Percentiles rank a stretch among this genome's conserved stretches.
Evolutionary conservation across 2,113 vertebrate species (phyloP).

Genomic region (Vidua chalybeata): DNA sequence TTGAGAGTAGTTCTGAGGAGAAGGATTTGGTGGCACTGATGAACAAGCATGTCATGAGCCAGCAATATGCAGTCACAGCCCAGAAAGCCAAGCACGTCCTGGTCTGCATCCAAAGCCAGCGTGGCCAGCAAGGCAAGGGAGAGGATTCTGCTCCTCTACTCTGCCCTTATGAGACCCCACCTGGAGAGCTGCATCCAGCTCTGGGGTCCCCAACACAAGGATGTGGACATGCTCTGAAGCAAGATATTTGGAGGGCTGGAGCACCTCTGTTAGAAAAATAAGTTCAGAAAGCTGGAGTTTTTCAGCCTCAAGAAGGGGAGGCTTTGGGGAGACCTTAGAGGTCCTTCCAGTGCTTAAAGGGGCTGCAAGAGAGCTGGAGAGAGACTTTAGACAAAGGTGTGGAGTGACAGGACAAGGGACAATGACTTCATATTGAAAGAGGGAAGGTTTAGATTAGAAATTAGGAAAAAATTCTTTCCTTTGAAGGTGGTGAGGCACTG

Average conservation of each 20-base stretch:
- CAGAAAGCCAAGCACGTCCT: background rate
- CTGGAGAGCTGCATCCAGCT: background rate
- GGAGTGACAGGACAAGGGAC: background rate
- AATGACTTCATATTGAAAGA: background rate
- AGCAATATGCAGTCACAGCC: background rate
- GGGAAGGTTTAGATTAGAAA: background rate
- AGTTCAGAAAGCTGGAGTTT: background rate
- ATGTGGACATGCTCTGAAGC: background rate
- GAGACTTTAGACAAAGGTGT: background rate
- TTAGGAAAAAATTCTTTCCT: background rate
- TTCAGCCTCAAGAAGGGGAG: background rate
- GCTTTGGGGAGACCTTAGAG: background rate
- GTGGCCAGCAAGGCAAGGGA: background rate
- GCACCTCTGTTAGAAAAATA: background rate
- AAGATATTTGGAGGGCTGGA: background rate
- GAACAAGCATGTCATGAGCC: background rate
- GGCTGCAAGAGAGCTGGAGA: background rate
- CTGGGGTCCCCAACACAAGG: background rate
- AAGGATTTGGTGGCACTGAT: background rate
- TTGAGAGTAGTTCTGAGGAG: background rate
- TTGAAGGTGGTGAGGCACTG: background rate
- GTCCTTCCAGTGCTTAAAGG: background rate
- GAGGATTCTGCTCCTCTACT: background rate
- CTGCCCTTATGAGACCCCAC: background rate
- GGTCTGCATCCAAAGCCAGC: background rate